These are phyloP conservation scores for Proterorhinus semilunaris DNA, from an alignment of 2,113 vertebrate species.

Conservation along the genomic window DNA sequence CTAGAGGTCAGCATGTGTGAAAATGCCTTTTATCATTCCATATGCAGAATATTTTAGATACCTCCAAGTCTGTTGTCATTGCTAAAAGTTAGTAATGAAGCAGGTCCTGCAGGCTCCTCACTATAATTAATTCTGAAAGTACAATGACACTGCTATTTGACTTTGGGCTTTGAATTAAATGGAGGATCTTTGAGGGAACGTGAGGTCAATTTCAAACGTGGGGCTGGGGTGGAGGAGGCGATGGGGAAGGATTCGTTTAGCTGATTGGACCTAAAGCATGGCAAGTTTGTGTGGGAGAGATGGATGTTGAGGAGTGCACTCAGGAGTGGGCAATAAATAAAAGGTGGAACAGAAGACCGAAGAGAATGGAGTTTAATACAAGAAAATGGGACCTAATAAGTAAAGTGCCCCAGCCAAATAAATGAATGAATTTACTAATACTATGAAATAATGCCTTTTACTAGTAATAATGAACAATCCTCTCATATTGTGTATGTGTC, in stretches of 20 bases:
- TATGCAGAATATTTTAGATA: neutral
- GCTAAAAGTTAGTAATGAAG: too few relatives aligned
- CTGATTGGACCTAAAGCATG: slow-evolving; percentile 32
- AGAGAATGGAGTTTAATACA: neutral
- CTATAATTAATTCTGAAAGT: neutral
- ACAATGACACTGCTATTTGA: slow-evolving; percentile 1
- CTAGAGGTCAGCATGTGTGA: slow-evolving; percentile 54
- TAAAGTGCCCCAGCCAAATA: too few relatives aligned
- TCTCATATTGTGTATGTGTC: slow-evolving; percentile 8
- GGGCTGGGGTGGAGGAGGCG: slow-evolving; percentile 22
- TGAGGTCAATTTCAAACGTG: slow-evolving; percentile 28
- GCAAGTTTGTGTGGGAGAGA: slow-evolving; percentile 35
- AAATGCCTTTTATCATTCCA: neutral
- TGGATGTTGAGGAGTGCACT: slow-evolving; percentile 27
- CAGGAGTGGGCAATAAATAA: slow-evolving; percentile 45
- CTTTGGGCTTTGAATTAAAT: slow-evolving; percentile 15
- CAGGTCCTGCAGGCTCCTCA: too few relatives aligned
- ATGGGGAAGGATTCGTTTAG: slow-evolving; percentile 32
- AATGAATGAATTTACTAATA: neutral
- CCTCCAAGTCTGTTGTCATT: neutral
- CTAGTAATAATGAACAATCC: neutral
- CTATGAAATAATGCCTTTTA: neutral
- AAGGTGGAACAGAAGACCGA: slow-evolving; percentile 5
- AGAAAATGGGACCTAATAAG: neutral
- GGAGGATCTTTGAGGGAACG: slow-evolving; percentile 2